Base-by-base conservation (phyloP, 2,888 invertebrate species). In the Apamea anceps region DNA sequence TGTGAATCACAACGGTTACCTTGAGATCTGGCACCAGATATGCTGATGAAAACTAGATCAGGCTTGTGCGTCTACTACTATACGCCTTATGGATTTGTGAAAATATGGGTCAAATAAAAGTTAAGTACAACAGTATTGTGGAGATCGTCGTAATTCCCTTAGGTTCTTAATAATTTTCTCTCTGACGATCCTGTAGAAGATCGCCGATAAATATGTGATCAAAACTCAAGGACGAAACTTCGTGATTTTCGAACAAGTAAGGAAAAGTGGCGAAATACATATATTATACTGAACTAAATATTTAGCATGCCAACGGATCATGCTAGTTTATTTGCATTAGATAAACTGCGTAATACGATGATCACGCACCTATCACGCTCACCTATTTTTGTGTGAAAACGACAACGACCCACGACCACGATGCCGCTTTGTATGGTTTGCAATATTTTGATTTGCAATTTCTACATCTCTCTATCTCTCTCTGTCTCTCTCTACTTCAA, bases 291-390 rank as follows among this genome's bases (percentile, higher is more conserved):
- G 6, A 65, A 63, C 28, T 77, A 85, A 76, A 79, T 48, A 84
- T 65, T 81, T 84, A 60, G 63, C 83, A 75, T 66, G 76, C 65
- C 60, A 37, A 45, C 21, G 60, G 62, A 83, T 74, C 75, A 57
- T 51, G 71, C 7, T 67, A 32, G 70, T 72, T 63, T 87, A 84
- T 85, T 87, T 63, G 68, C 65, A 65, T 63, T 75, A 79, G 75
- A 85, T 84, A 71, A 75, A 67, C 75, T 73, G 60, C 67, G 77
- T 71, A 51, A 32, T 73, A 65, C n/a, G 2, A 10, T 48, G 67
- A 81, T 81, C 87, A 88, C 88, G 88, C 51, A 57, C 15, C 54
- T 51, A 84, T 77, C 81, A 88, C 84, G 88, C 63, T 54, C 54
- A n/a, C 15, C 75, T 67, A 75, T 82, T 80, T 77, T 81, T 45